Conservation (phyloP, 2,888 invertebrate genomes). For the Saturnia japonica region DNA sequence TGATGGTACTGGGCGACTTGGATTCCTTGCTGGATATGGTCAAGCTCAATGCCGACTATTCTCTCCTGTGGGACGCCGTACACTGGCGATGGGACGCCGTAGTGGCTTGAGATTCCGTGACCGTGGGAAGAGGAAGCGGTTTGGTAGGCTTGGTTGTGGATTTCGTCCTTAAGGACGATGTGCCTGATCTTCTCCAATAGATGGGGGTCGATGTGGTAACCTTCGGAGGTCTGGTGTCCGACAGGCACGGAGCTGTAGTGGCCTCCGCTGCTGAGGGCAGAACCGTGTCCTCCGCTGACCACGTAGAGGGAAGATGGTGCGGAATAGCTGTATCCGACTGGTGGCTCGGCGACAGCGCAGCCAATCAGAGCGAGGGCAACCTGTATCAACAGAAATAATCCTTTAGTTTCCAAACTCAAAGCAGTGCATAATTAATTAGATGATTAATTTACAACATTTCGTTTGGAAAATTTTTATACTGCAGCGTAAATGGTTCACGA, state of each 20-base stretch:
- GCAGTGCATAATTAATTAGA: background rate
- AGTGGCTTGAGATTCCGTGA: slow-evolving; percentile 83
- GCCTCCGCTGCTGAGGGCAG: slow-evolving; percentile 84
- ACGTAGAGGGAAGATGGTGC: slow-evolving; percentile 79
- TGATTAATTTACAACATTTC: background rate
- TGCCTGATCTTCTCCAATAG: slow-evolving; percentile 92
- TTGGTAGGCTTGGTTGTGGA: slow-evolving; percentile 77
- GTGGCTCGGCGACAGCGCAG: slow-evolving; percentile 89
- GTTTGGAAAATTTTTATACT: background rate
- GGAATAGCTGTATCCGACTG: slow-evolving; percentile 85
- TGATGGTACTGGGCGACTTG: slow-evolving; percentile 94
- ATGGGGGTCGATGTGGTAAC: slow-evolving; percentile 90
- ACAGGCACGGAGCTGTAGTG: slow-evolving; percentile 89
- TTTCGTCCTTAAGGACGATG: slow-evolving; percentile 91
- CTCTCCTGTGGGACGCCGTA: slow-evolving; percentile 86
- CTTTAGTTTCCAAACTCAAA: background rate
- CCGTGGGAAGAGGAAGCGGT: slow-evolving; percentile 77
- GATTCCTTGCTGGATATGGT: slow-evolving; percentile 92
- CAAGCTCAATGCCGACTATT: slow-evolving; percentile 92
- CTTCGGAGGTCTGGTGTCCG: slow-evolving; percentile 90
- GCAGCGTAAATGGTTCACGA: slow-evolving; percentile 27
- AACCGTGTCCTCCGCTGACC: slow-evolving; percentile 84
- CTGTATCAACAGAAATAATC: slow-evolving; percentile 42
- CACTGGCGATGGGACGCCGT: slow-evolving; percentile 86
- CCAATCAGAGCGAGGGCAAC: slow-evolving; percentile 89